Evolutionary conservation across 1,140 invertebrate genomes (phyloP), one percentile per base, ranked within the genome.

Genomic region (Drosophila teissieri): DNA sequence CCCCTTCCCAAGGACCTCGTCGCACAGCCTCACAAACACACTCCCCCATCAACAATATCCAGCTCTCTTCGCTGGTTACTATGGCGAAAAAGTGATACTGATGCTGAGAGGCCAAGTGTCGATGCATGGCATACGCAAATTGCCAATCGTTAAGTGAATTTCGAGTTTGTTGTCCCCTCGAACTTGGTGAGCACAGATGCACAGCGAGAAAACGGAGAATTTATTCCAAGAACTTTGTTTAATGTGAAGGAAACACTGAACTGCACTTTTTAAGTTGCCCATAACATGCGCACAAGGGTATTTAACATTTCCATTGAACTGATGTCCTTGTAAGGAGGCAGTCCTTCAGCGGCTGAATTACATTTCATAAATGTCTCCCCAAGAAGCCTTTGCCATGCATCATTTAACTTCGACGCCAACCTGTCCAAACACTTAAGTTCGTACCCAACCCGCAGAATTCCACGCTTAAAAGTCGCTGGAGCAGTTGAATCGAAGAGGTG

Each of bases 111-210:
- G 69, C 27, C 82, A 86, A 85, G 82, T 88, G 83, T 70, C 73
- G 82, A 62, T 73, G 67, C 78, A 73, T 72, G 61, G 48, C 46
- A 39, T 45, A 56, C 49, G 61, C 61, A 88, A 82, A 88, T 82
- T 88, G 69, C 82, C 82, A 78, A 80, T 74, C 63, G 68, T 64
- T 78, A 85, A 85, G 69, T 81, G 73, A 79, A 65, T 70, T 79
- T 79, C 12, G 49, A 53, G 56, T 34, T n/a, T 14, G 15, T 63
- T 55, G 54, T 45, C 14, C 34, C 15, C 27, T 34, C 40, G 14
- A 15, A 51, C 4, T 14, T 48, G 15, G n/a, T n/a, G n/a, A 44
- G 44, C 39, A 42, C 19, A n/a, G 22, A 15, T 44, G 31, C 62
- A 53, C 62, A 61, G 63, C n/a, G 22, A 45, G 14, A 58, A 48